Evolutionary conservation across 2,888 invertebrate species (phyloP).

Genomic region (Melanchra persicariae): DNA sequence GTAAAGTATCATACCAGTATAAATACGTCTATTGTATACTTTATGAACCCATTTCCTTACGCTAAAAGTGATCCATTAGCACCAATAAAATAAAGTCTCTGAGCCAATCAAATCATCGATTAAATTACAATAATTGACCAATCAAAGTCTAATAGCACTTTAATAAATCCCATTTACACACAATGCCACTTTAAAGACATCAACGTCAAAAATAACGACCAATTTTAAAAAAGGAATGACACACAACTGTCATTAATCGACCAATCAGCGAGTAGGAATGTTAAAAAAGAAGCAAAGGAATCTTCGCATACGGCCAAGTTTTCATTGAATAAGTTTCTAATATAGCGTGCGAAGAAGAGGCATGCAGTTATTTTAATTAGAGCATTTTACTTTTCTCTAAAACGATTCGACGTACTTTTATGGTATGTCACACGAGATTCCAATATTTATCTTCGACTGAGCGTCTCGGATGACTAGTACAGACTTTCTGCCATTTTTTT

Average conservation of each 20-base stretch:
- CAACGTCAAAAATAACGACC: slow-evolving; percentile 32
- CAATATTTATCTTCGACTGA: slow-evolving; percentile 45
- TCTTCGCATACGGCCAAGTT: slow-evolving; percentile 35
- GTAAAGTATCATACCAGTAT: not conserved
- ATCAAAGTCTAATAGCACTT: slow-evolving; percentile 28
- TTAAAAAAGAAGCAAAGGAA: slow-evolving; percentile 49
- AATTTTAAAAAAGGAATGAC: slow-evolving; percentile 44
- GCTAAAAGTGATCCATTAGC: slow-evolving; percentile 16
- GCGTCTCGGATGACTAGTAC: slow-evolving; percentile 56
- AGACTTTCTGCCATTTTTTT: slow-evolving; percentile 63
- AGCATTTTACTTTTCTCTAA: slow-evolving; percentile 64
- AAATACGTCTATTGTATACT: not conserved
- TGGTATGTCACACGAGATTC: slow-evolving; percentile 62
- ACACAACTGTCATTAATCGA: slow-evolving; percentile 45
- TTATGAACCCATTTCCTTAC: not conserved
- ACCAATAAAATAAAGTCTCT: not conserved
- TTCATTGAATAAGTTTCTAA: slow-evolving; percentile 62
- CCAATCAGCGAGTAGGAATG: slow-evolving; percentile 42
- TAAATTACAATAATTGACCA: slow-evolving; percentile 40
- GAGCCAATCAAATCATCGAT: slow-evolving; percentile 21
- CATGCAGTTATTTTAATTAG: slow-evolving; percentile 61
- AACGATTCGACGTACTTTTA: slow-evolving; percentile 51
- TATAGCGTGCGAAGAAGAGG: slow-evolving; percentile 54
- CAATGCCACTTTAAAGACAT: slow-evolving; percentile 8
- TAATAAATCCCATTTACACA: slow-evolving; percentile 17